Evolutionary conservation across 2,888 invertebrate genomes (phyloP), one percentile per base, ranked within the genome.

Genomic region (Drosophila antonietae): DNA sequence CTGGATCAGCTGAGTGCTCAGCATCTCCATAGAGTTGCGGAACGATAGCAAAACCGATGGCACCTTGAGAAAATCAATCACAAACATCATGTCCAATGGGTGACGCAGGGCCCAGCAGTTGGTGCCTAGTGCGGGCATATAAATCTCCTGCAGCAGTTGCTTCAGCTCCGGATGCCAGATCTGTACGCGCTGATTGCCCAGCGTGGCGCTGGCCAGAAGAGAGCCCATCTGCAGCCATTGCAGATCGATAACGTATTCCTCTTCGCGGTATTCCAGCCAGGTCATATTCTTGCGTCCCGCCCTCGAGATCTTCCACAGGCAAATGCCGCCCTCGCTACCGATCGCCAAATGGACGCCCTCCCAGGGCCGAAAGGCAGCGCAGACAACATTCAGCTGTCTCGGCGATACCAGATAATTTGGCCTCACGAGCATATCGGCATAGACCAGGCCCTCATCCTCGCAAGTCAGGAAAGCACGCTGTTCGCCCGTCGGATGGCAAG

Each of bases 301-400:
- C 37, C 2, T 9, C 8, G 18, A n/a, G 33, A 37, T 20, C 18
- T 46, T 37, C 81, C 83, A 81, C 7, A 74, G 2, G n/a, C 39
- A 72, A 6, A 81, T 47, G 1, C 81, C 81, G 1, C 46, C 46
- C 1, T 49, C 51, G 14, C 81, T 66, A 5, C 81, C 83, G 33
- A 81, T 66, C 4, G 69, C 81, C 41, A 80, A 2, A 1, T 68
- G 37, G 0, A 7, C 9, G 1, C 0, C 1, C 0, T 44, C 7
- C 46, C 53, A 68, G 2, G 83, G 81, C 2, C 81, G 66, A 20
- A 81, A 81, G 5, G 70, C 64, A 0, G n/a, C 65, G 18, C 81
- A 81, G 23, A 33, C 49, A 15, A 58, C 28, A 6, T 67, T 15
- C 8, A 4, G 3, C 18, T 79, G 82, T 0, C 28, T 43, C 0